phyloP scores from a whole-genome alignment of 2,888 invertebrate genomes.

The Thalpophila matura region DNA sequence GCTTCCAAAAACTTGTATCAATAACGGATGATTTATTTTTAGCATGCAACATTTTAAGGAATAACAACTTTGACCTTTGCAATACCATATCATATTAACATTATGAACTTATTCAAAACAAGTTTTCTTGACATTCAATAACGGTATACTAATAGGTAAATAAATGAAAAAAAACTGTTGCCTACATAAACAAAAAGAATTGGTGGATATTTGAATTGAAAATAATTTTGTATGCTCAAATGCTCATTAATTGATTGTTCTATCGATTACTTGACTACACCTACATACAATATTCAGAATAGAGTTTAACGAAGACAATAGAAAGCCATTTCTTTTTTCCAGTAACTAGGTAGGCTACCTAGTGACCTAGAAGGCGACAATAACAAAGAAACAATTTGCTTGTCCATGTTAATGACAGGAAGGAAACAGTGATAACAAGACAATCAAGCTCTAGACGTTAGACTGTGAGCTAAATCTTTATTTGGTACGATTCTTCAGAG shows the following conservation, averaged over 20 bases:
- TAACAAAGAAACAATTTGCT: slow-evolving; percentile 34
- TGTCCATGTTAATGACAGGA: slow-evolving; percentile 22
- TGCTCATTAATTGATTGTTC: too few relatives aligned
- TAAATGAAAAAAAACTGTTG: slow-evolving; percentile 13
- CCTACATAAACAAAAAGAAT: slow-evolving; percentile 27
- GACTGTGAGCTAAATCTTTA: slow-evolving; percentile 3
- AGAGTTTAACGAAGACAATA: slow-evolving; percentile 22
- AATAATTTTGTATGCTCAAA: slow-evolving; percentile 8
- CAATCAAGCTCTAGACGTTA: slow-evolving; percentile 25
- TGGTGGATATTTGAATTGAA: slow-evolving; percentile 3
- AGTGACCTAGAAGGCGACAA: slow-evolving; percentile 38
- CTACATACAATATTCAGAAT: slow-evolving; percentile 1
- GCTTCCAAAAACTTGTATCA: slow-evolving; percentile 17
- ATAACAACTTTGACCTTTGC: slow-evolving; percentile 28
- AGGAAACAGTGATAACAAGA: slow-evolving; percentile 26
- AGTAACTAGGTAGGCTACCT: slow-evolving; percentile 3
- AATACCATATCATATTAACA: slow-evolving; percentile 28
- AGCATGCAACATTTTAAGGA: slow-evolving; percentile 6
- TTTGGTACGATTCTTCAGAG: slow-evolving; percentile 11
- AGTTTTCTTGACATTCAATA: slow-evolving; percentile 42
- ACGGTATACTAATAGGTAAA: slow-evolving; percentile 34
- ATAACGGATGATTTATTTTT: too few relatives aligned
- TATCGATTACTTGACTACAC: slow-evolving; percentile 17
- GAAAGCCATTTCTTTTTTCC: slow-evolving; percentile 34
- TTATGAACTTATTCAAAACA: slow-evolving; percentile 31